phyloP scores from a whole-genome alignment of 2,888 invertebrate genomes.

The Byasa hedistus region DNA sequence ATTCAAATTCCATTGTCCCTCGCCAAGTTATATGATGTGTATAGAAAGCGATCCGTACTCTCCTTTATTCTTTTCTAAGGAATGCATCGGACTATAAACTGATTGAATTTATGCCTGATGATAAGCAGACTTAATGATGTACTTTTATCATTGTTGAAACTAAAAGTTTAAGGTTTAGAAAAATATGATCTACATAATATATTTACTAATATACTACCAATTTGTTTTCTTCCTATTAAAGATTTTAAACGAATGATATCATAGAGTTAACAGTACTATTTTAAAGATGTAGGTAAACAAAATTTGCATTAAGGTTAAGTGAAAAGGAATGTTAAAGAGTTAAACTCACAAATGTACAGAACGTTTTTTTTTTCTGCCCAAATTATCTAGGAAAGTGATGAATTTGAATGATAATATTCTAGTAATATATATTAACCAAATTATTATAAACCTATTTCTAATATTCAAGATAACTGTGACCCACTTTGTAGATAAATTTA shows the following conservation, averaged over 20 bases:
- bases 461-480: conserved; percentile 9
- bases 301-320: no score
- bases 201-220: not conserved
- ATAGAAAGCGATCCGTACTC: not conserved
- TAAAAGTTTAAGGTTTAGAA: not conserved
- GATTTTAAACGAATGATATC: no score
- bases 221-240: not conserved
- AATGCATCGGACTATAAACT: conserved; percentile 2
- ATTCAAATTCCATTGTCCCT: conserved; percentile 1
- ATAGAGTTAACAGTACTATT: no score
- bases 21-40: not conserved
- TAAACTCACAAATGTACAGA: no score
- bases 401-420: no score
- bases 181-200: not conserved
- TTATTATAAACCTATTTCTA: not conserved
- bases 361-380: no score
- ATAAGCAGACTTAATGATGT: conserved; percentile 2
- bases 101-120: conserved; percentile 8
- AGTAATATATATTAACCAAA: not conserved
- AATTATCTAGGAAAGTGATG: no score
- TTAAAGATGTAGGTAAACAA: no score
- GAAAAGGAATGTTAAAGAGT: no score
- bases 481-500: conserved; percentile 27
- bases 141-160: not conserved
- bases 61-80: conserved; percentile 8